phyloP scores from a whole-genome alignment of 2,888 invertebrate species.

The Macrosoma leucophasiata region DNA sequence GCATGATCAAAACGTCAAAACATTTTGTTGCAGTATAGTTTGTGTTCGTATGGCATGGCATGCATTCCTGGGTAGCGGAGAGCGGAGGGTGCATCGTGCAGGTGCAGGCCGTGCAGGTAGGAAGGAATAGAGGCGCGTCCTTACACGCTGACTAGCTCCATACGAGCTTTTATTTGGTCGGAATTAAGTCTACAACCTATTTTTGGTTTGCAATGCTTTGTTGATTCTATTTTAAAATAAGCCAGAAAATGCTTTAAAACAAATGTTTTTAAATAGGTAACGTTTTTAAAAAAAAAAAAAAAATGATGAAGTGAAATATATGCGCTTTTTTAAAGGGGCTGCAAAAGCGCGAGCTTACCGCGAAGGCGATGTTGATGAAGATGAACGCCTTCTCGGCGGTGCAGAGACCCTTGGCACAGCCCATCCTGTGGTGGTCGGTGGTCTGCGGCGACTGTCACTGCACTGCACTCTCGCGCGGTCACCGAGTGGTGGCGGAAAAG shows the following conservation, averaged over 20 bases:
- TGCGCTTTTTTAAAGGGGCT: not conserved
- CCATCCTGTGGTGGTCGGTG: conserved; percentile 34
- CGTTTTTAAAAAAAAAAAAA: not conserved
- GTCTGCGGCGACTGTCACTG: conserved; percentile 13
- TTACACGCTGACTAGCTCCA: no score
- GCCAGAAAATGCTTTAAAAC: not conserved
- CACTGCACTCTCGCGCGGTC: conserved; percentile 18
- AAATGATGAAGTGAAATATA: not conserved
- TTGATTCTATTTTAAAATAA: no score
- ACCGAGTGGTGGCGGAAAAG: conserved; percentile 9
- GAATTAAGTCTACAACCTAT: no score
- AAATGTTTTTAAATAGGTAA: not conserved
- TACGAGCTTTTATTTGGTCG: no score
- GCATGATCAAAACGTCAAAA: no score
- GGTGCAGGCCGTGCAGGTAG: no score
- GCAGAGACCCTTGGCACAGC: conserved; percentile 52
- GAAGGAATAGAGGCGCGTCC: no score
- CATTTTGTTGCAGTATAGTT: no score
- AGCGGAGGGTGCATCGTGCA: no score
- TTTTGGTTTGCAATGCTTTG: no score
- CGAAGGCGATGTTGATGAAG: conserved; percentile 68
- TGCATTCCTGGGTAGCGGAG: no score
- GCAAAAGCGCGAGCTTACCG: conserved; percentile 37
- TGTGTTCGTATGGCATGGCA: no score
- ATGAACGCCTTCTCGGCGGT: conserved; percentile 62